Evolutionary conservation across 1,140 invertebrate genomes (phyloP).

Genomic region (Rhopalosiphum maidis): DNA sequence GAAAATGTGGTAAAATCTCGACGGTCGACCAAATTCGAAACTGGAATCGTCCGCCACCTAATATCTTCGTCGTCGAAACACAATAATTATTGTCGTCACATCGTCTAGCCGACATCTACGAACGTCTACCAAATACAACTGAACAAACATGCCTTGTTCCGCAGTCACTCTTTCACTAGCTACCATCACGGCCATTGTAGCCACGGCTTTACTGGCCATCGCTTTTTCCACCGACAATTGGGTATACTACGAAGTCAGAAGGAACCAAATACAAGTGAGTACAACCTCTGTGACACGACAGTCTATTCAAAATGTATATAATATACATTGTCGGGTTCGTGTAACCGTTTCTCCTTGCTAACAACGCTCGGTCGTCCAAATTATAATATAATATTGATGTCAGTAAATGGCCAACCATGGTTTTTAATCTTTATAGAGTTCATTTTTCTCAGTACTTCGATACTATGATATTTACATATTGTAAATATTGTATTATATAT

Average conservation of each 20-base stretch:
- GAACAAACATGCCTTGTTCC: slow-evolving; percentile 84
- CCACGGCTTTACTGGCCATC: slow-evolving; percentile 87
- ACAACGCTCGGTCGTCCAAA: not conserved
- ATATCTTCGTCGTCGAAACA: not conserved
- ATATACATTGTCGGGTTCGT: not conserved
- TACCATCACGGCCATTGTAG: slow-evolving; percentile 91
- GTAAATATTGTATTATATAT: not conserved
- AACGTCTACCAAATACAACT: not conserved
- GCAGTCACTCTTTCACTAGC: slow-evolving; percentile 92
- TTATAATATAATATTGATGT: not conserved
- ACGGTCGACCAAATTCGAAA: not conserved
- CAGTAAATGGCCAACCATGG: not conserved
- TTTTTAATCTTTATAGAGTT: not conserved
- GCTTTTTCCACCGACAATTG: slow-evolving; percentile 95
- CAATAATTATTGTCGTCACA: not conserved
- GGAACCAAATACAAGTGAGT: slow-evolving; percentile 83
- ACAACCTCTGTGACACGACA: not conserved
- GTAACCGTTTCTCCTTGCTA: not conserved
- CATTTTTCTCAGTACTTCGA: not conserved
- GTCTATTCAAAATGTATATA: not conserved
- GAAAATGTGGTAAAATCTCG: slow-evolving; percentile 40
- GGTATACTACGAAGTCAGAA: slow-evolving; percentile 89
- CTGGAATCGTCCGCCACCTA: not conserved
- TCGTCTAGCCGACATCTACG: not conserved
- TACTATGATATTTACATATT: not conserved